Percentiles rank a stretch among this genome's conserved stretches.
Evolutionary conservation across 1,140 invertebrate genomes (phyloP).

Genomic region (Leguminivora glycinivorella): DNA sequence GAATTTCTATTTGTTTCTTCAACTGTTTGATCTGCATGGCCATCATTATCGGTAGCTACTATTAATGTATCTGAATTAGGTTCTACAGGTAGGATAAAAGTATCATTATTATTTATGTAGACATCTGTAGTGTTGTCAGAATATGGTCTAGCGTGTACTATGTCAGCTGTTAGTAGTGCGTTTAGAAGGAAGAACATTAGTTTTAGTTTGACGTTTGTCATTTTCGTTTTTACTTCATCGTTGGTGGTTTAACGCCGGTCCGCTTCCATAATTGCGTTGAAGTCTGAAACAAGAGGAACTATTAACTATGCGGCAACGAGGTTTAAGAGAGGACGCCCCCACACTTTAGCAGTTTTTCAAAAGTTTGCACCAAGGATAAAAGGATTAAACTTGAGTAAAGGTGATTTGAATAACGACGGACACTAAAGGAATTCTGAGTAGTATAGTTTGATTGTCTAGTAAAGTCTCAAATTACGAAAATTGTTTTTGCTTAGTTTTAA

Average conservation of each 20-base stretch:
- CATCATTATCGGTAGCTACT: conserved; percentile 51
- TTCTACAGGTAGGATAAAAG: conserved; percentile 65
- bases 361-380: not conserved
- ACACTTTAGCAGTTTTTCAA: conserved; percentile 1
- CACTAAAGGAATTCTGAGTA: not conserved
- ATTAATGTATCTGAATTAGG: conserved; percentile 67
- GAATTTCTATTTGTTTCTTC: conserved; percentile 61
- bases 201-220: conserved; percentile 69
- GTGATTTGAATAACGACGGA: not conserved
- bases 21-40: conserved; percentile 44
- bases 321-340: not conserved
- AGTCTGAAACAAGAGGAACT: conserved; percentile 60
- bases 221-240: conserved; percentile 35
- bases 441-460: not conserved
- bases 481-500: no score
- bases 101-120: conserved; percentile 53
- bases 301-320: conserved; percentile 40
- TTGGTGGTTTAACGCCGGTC: conserved; percentile 38
- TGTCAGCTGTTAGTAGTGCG: conserved; percentile 58
- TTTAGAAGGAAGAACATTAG: conserved; percentile 69
- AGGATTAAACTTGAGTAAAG: not conserved
- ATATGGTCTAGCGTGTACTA: conserved; percentile 61
- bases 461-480: no score
- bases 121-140: conserved; percentile 58
- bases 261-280: conserved; percentile 28